A percentile compares a stretch with the other conserved stretches of the same genome.
phyloP scores from a whole-genome alignment of 2,113 vertebrate species.

The Poecile atricapillus region DNA sequence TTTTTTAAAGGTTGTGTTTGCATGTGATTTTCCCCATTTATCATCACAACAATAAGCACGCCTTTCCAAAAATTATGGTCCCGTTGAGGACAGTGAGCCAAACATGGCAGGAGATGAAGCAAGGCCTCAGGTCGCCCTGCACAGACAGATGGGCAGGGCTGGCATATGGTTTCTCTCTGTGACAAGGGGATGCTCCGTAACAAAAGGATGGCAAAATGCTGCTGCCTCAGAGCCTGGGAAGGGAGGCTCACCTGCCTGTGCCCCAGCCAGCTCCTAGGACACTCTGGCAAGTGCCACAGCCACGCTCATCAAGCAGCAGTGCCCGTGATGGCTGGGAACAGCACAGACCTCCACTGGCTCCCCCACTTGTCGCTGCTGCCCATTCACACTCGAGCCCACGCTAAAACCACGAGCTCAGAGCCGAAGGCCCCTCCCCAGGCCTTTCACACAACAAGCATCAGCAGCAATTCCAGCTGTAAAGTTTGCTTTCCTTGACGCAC shows the following conservation, averaged over 20 bases:
- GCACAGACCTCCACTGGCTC: neutral
- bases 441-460: neutral
- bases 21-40: neutral
- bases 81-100: neutral
- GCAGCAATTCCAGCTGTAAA: slow-evolving; percentile 47
- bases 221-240: neutral
- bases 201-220: neutral
- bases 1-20: neutral
- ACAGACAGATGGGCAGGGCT: neutral
- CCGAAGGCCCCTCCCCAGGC: neutral
- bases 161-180: neutral
- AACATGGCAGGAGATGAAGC: neutral
- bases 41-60: neutral
- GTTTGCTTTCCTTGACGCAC: slow-evolving; percentile 53
- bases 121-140: neutral
- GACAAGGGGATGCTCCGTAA: neutral
- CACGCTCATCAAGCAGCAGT: neutral
- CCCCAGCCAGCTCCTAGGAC: neutral
- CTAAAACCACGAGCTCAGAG: neutral
- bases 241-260: neutral
- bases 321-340: rapidly evolving
- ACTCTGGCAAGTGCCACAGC: neutral
- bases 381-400: rapidly evolving
- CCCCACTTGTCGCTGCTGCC: neutral
- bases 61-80: neutral